phyloP scores from a whole-genome alignment of 2,113 vertebrate genomes.

The Nothocercus nigrocapillus region DNA sequence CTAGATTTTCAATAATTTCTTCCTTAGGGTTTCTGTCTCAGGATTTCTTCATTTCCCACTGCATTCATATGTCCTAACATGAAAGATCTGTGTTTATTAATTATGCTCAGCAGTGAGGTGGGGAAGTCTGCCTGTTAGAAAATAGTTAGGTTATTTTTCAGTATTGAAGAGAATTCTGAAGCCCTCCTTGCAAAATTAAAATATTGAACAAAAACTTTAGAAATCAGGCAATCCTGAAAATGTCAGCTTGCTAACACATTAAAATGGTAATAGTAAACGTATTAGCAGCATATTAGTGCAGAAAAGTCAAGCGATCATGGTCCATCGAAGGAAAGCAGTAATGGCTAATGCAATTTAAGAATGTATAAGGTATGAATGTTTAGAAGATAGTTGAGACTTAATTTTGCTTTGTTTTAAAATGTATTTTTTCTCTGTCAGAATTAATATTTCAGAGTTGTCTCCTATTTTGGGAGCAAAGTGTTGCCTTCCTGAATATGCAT shows the following conservation, averaged over 20 bases:
- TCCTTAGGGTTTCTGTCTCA: neutral
- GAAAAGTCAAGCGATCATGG: neutral
- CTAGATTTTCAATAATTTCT: neutral
- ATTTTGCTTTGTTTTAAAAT: neutral
- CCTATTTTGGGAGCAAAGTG: neutral
- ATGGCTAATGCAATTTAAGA: neutral
- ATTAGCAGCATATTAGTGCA: neutral
- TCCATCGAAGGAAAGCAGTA: neutral
- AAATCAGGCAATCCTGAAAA: neutral
- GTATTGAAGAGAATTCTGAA: neutral
- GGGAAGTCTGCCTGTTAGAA: neutral
- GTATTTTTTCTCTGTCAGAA: neutral
- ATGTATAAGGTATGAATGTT: neutral
- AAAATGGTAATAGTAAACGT: neutral
- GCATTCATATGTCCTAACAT: neutral
- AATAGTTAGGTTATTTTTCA: neutral
- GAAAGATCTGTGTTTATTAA: neutral
- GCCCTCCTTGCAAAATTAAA: neutral
- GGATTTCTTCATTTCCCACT: neutral
- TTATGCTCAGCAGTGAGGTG: neutral
- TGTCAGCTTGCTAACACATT: neutral
- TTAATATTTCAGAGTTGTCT: neutral
- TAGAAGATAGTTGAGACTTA: neutral
- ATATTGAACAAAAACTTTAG: neutral
- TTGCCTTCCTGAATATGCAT: neutral